Evolutionary conservation across 1,140 invertebrate species (phyloP).

Genomic region (Macrobrachium rosenbergii): DNA sequence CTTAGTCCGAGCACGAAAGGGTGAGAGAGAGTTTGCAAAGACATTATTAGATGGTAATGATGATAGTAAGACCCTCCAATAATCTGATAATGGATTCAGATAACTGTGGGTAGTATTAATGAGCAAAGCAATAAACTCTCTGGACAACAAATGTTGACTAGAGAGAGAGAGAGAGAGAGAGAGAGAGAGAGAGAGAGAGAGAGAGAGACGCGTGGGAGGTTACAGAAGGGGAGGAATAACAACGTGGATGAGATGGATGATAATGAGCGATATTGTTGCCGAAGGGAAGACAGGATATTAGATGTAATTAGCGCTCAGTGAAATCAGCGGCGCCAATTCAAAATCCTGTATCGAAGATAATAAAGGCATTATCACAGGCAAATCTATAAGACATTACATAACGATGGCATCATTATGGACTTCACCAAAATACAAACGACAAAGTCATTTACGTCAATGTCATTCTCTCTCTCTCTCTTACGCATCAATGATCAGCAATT

Average conservation of each 20-base stretch:
- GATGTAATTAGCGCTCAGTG: background rate
- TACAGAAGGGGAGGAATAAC: background rate
- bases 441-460: background rate
- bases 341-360: background rate
- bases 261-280: background rate
- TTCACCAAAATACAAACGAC: background rate
- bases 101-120: too few relatives aligned
- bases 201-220: background rate
- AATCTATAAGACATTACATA: too few relatives aligned
- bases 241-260: background rate
- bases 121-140: too few relatives aligned
- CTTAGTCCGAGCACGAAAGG: background rate
- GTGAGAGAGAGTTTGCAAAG: background rate
- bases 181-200: background rate
- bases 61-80: too few relatives aligned
- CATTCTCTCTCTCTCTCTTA: background rate
- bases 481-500: background rate
- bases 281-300: background rate
- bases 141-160: background rate
- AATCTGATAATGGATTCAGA: too few relatives aligned
- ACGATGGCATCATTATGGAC: too few relatives aligned
- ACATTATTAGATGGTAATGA: too few relatives aligned
- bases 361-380: too few relatives aligned
- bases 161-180: background rate
- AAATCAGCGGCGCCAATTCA: background rate